Evolutionary conservation across 2,113 vertebrate genomes (phyloP), one percentile per base, ranked within the genome.

Genomic region (Oostethus manadensis): DNA sequence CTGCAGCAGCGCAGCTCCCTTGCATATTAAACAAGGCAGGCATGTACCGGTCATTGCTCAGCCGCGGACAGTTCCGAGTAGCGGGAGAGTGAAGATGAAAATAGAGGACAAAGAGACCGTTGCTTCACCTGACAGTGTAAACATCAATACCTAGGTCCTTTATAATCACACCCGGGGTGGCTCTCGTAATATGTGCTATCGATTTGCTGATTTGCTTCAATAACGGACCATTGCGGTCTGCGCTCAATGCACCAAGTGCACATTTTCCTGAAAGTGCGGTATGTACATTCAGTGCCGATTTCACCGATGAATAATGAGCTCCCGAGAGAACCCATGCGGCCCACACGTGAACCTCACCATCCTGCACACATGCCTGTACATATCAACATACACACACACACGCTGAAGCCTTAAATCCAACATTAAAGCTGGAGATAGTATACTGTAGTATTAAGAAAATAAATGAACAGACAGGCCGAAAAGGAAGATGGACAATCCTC

Each of bases 231-330:
- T 44, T 76, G 44, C 62, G 22, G n/a, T 56, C 51, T 62, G 46
- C 22, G 57, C 57, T 51, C 23, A 8, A 29, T 51, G 26, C 15
- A 22, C 20, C 7, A 17, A 8, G 18, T 18, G 16, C 17, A 56
- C 55, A 47, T 51, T 42, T 10, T 61, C 17, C 40, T 14, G 9
- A 54, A 44, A 23, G 49, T 51, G 43, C 38, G 4, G 38, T 13
- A 42, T 51, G 51, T 66, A 60, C 50, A 66, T 56, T 71, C 60
- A 48, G 64, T 55, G 74, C 63, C 64, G 58, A 70, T 49, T 40
- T 56, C 50, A 80, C 64, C 6, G 23, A 46, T 49, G 60, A 81
- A 76, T 88, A 86, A 86, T 86, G 85, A 87, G 79, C 57, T 77
- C 85, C 72, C 77, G 15, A 10, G 73, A 87, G 83, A 51, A 59